Conservation (phyloP, 2,888 invertebrate species). For the Melinopterus prodromus region DNA sequence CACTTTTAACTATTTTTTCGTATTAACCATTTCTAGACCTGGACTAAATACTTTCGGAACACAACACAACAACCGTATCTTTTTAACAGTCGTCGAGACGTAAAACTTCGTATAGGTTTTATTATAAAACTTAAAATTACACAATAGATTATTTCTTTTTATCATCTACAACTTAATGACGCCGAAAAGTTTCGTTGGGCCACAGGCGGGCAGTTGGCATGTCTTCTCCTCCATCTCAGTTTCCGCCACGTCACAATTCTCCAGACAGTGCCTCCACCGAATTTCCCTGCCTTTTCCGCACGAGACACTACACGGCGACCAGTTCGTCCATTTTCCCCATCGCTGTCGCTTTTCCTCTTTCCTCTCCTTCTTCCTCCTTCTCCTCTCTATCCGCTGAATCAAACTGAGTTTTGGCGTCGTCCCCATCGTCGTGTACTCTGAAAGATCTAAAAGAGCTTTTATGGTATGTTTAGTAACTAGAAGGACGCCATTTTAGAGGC, state of each 20-base stretch:
- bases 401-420: slow-evolving; percentile 21
- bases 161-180: slow-evolving; percentile 37
- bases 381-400: slow-evolving; percentile 16
- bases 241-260: slow-evolving; percentile 58
- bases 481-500: neutral
- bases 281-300: slow-evolving; percentile 70
- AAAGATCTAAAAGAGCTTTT: neutral
- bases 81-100: neutral
- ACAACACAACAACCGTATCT: neutral
- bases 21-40: too few species aligned
- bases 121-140: slow-evolving; percentile 20
- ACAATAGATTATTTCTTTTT: slow-evolving; percentile 13
- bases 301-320: slow-evolving; percentile 71
- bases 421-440: slow-evolving; percentile 14
- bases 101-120: slow-evolving; percentile 1
- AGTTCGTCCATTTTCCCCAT: slow-evolving; percentile 66
- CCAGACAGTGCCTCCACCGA: slow-evolving; percentile 64
- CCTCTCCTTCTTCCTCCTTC: slow-evolving; percentile 29
- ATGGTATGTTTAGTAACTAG: neutral
- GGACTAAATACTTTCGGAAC: too few species aligned
- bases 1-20: too few species aligned
- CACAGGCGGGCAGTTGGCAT: slow-evolving; percentile 63
- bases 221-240: slow-evolving; percentile 64
- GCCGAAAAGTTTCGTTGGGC: slow-evolving; percentile 57
- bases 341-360: slow-evolving; percentile 41